phyloP scores from a whole-genome alignment of 2,113 vertebrate species.

The Vireo altiloquus region DNA sequence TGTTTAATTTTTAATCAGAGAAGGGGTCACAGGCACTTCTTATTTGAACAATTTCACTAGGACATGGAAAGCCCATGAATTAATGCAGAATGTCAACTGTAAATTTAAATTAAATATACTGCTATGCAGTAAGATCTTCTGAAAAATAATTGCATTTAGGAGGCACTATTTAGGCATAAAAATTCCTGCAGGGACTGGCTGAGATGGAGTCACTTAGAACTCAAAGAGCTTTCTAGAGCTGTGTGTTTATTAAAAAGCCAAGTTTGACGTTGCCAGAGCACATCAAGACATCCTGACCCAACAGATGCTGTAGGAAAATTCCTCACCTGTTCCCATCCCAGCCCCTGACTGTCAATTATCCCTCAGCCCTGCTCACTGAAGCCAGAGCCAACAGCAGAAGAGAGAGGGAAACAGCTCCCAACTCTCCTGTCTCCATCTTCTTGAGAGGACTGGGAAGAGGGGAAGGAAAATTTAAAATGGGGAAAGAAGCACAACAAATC shows the following conservation, averaged over 20 bases:
- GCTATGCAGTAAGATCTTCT: neutral
- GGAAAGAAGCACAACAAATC: neutral
- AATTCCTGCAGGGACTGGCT: neutral
- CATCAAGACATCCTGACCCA: neutral
- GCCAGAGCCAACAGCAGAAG: neutral
- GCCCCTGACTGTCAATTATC: neutral
- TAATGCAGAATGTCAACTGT: neutral
- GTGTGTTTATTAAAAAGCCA: neutral
- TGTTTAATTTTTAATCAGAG: neutral
- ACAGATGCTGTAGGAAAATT: neutral
- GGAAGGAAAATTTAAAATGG: neutral
- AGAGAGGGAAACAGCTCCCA: neutral
- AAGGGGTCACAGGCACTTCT: neutral
- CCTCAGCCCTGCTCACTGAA: neutral
- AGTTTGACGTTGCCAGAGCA: accelerated
- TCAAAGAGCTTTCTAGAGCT: neutral
- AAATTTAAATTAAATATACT: neutral
- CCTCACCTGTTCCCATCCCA: neutral
- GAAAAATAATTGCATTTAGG: neutral
- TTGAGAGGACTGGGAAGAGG: neutral
- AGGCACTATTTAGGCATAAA: neutral
- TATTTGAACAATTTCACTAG: neutral
- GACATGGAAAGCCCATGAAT: neutral
- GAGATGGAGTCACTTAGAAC: neutral
- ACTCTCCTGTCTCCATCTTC: neutral